These are phyloP conservation scores for Colossoma macropomum DNA, from an alignment of 2,113 vertebrate genomes.

Conservation along the genomic window DNA sequence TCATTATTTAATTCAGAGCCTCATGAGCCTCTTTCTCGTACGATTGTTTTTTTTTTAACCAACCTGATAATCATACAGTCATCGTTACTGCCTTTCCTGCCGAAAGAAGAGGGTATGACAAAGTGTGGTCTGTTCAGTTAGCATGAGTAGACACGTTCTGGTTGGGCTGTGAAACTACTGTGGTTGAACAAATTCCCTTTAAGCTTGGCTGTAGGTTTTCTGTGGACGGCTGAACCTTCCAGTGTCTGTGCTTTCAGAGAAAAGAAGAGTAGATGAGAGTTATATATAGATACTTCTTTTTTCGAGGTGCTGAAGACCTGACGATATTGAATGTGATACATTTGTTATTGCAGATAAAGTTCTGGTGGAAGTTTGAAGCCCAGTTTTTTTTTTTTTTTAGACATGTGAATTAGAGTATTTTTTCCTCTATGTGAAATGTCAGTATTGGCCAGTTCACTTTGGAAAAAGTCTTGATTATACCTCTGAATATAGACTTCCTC, in stretches of 20 bases:
- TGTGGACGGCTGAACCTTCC: background rate
- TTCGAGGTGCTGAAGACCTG: background rate
- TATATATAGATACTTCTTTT: background rate
- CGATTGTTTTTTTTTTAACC: background rate
- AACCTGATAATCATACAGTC: background rate
- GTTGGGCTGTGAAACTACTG: background rate
- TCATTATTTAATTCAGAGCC: slow-evolving; percentile 20
- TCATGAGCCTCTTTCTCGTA: background rate
- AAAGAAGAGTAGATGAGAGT: background rate
- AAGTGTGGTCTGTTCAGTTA: background rate
- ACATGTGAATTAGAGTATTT: too few species aligned
- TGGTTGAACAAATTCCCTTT: background rate
- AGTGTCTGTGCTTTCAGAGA: background rate
- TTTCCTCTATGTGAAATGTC: too few species aligned
- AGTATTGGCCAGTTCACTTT: too few species aligned
- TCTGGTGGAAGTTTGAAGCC: background rate
- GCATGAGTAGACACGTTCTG: background rate
- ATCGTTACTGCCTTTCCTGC: background rate
- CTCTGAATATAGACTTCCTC: background rate
- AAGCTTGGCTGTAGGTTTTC: background rate
- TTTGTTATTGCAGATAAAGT: background rate
- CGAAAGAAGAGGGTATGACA: background rate
- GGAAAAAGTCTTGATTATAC: background rate
- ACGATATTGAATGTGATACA: background rate
- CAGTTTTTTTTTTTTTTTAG: too few species aligned